These are phyloP conservation scores for Labeo calbasu DNA, from an alignment of 2,797 vertebrate species.

Conservation along the genomic window DNA sequence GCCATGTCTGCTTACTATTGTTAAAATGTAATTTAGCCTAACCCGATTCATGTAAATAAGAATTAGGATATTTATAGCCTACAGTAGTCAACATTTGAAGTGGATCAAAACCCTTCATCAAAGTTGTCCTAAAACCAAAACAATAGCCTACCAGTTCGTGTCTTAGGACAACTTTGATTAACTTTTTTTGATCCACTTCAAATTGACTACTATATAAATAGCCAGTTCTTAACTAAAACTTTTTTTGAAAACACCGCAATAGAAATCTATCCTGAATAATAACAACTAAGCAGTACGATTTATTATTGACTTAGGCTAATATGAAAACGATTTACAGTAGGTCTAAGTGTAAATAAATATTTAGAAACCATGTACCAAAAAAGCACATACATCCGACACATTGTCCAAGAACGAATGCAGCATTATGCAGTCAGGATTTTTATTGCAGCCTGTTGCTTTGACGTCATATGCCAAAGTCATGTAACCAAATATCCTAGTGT, in stretches of 20 bases:
- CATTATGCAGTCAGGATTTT: not conserved
- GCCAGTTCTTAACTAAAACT: not conserved
- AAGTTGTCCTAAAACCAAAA: too few relatives aligned
- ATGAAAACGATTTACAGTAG: too few relatives aligned
- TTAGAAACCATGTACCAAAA: not conserved
- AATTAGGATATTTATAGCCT: too few relatives aligned
- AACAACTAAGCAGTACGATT: not conserved
- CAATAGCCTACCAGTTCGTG: too few relatives aligned
- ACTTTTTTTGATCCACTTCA: too few relatives aligned
- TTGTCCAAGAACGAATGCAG: not conserved
- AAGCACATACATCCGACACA: not conserved
- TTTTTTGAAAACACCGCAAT: not conserved
- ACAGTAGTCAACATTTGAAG: too few relatives aligned
- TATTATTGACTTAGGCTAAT: too few relatives aligned
- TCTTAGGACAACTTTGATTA: too few relatives aligned
- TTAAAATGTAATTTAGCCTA: too few relatives aligned
- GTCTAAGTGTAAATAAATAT: not conserved
- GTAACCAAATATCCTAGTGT: constrained; percentile 51
- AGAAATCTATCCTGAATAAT: not conserved
- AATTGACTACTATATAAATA: too few relatives aligned
- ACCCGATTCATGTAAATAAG: not conserved
- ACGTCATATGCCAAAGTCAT: constrained; percentile 44
- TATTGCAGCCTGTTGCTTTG: constrained; percentile 16
- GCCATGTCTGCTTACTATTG: too few relatives aligned
- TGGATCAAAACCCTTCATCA: too few relatives aligned